Evolutionary conservation across 2,888 invertebrate species (phyloP), one percentile per base, ranked within the genome.

Genomic region (Eupithecia abbreviata): DNA sequence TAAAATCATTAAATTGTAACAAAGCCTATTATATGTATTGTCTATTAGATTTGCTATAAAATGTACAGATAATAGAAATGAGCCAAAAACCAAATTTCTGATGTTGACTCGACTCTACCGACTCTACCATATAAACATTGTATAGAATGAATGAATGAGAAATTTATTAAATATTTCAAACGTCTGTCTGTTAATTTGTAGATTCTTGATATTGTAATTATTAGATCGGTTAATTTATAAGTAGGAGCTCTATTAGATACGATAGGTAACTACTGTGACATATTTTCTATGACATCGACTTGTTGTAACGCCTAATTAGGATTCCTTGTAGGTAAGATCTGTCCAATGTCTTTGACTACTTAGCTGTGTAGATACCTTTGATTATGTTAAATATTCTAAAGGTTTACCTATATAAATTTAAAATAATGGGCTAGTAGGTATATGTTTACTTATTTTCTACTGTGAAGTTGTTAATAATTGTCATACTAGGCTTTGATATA

Each of bases 281-380:
- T 82, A 74, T 87, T 87, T 86, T 87, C 82, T 87, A 86, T 82
- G 79, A 84, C 84, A 86, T 85, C 86, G 84, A 87, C 85, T 87
- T 88, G 85, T 84, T 86, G 81, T 85, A 86, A 83, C 75, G 84
- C 83, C 84, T 87, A 86, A 78, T 82, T 86, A 87, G 83, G 81
- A 55, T 65, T 30, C 51, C 72, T 73, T 71, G 51, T 75, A 43
- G 62, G 12, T 62, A 62, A 41, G 30, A 49, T 49, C 69, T 69
- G 69, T 69, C 69, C 69, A 69, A 47, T 47, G 18, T 69, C n/a
- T 12, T 47, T 47, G 15, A 69, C 42, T 15, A 15, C 13, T 66
- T 15, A 42, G 15, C 15, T 42, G 15, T 42, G 15, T 42, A 42
- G 41, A 13, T 65, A 65, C 65, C 65, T 65, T 41, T 13, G 41